Base-by-base conservation (phyloP, 1,140 invertebrate species). In the Rhopalosiphum padi region DNA sequence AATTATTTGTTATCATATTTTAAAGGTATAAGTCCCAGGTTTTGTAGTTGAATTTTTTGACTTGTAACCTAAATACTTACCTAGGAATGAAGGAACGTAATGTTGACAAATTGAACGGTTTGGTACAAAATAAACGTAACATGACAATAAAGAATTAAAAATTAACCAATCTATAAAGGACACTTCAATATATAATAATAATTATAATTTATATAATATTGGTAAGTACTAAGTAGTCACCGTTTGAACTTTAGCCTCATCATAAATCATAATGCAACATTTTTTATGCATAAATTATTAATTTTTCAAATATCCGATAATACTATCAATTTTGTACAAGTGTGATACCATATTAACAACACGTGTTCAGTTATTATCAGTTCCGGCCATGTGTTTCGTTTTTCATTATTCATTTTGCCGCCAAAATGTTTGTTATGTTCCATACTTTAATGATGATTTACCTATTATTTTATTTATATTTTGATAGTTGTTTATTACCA, bases 381-480 rank as follows among this genome's bases (percentile, higher is more conserved):
- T 30, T 15, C 9, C 55, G 55, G 30, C 1, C 1, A 4, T 60
- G 55, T 15, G 25, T 60, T 60, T 30, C 25, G 15, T 60, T 30
- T 60, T 30, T n/a, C 15, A 77, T 77, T 77, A 77, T 77, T 77
- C 6, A 77, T 77, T 77, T 89, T 89, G n/a, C 88, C 88, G 88
- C 88, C 51, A 89, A 89, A 89, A 89, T 55, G 9, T 55, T 37
- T 51, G 15, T 48, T 87, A 37, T 35, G 86, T 9, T n/a, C 15
- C 30, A 30, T 30, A 83, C 21, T 37, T 83, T 22, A 83, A 37
- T 37, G 2, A 37, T 37, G 1, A 2, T 23, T 77, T 83, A 41
- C 15, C 7, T 21, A 37, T 41, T 82, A 43, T 1, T 8, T 9
- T 46, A 5, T 43, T 23, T 23, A 25, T 41, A 41, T 86, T 86